phyloP scores from a whole-genome alignment of 2,797 vertebrate genomes.

The Hippoglossus hippoglossus region DNA sequence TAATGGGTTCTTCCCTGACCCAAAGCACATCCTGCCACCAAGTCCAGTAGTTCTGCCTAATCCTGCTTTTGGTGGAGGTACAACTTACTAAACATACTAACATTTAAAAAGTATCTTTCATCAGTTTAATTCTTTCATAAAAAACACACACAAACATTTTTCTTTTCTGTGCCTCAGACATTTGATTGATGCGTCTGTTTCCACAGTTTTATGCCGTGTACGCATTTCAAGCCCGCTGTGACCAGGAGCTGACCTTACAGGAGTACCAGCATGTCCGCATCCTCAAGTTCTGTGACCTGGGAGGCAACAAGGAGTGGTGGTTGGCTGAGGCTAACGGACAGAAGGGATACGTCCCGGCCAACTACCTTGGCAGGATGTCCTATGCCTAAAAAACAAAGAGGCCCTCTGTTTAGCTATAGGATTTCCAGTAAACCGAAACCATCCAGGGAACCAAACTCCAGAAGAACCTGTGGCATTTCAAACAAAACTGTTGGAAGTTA shows the following conservation, averaged over 20 bases:
- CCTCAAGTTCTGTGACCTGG: constrained; percentile 91
- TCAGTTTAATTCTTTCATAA: background rate
- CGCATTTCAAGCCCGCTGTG: constrained; percentile 93
- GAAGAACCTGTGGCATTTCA: constrained; percentile 18
- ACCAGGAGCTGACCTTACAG: constrained; percentile 94
- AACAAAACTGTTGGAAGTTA: constrained; percentile 8
- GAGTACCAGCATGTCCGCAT: constrained; percentile 94
- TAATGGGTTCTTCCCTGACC: no score
- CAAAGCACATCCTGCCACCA: no score
- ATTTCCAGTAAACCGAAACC: constrained; percentile 75
- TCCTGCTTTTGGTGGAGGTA: no score
- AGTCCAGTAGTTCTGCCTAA: no score
- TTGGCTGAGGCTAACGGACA: constrained; percentile 94
- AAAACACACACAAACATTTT: background rate
- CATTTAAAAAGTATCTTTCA: background rate
- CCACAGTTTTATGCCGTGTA: constrained; percentile 96
- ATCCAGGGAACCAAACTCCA: background rate
- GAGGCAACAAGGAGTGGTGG: constrained; percentile 99
- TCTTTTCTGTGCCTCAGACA: background rate
- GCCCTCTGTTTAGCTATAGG: constrained; percentile 76
- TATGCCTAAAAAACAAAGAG: constrained; percentile 85
- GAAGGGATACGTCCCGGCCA: constrained; percentile 95
- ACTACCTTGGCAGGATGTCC: constrained; percentile 97
- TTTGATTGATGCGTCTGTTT: constrained; percentile 21
- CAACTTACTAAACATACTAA: no score